These are phyloP conservation scores for Steatocranus sp. DNA, from an alignment of 2,797 vertebrate genomes.

Conservation along the genomic window DNA sequence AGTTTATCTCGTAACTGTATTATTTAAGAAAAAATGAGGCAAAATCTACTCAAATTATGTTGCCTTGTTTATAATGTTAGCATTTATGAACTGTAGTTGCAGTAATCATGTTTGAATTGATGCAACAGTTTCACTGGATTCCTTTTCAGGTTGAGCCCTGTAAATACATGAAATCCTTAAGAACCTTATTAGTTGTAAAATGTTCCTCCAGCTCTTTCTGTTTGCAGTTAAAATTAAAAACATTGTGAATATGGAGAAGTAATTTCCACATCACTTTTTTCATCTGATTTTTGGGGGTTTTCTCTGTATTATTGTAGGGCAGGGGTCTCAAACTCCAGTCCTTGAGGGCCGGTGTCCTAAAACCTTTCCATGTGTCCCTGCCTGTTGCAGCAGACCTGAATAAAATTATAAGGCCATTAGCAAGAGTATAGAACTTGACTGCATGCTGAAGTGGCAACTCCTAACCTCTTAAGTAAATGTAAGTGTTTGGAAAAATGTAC, in stretches of 20 bases:
- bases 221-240: not conserved
- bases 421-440: not conserved
- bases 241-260: not conserved
- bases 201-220: not conserved
- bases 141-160: rapidly evolving
- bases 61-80: not conserved
- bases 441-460: not conserved
- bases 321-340: not conserved
- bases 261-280: rapidly evolving
- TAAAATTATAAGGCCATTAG: not conserved
- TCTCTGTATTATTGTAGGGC: rapidly evolving
- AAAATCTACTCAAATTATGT: not conserved
- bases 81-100: rapidly evolving
- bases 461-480: not conserved
- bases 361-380: not conserved
- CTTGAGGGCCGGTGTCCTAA: not conserved
- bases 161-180: not conserved
- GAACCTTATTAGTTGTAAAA: not conserved
- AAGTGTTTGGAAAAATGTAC: not conserved
- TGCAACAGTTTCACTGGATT: not conserved
- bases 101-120: not conserved
- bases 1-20: not conserved
- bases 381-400: not conserved
- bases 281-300: not conserved
- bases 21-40: not conserved